Percentiles rank a stretch among this genome's conserved stretches.
Evolutionary conservation across 2,888 invertebrate genomes (phyloP).

Genomic region (Phoronis australis): DNA sequence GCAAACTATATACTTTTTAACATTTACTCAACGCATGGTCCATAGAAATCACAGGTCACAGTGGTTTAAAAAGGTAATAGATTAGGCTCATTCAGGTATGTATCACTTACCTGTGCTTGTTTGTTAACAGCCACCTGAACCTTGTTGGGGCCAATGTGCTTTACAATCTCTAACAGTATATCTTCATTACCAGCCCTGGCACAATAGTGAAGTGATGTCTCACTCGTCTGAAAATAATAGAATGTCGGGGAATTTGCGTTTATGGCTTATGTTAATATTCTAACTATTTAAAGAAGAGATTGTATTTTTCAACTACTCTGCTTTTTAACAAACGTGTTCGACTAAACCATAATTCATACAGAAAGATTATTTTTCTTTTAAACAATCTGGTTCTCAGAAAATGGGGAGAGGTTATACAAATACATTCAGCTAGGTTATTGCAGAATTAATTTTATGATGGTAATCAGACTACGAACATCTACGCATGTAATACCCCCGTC

Average conservation of each 20-base stretch:
- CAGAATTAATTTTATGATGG: too few relatives aligned
- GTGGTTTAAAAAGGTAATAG: too few relatives aligned
- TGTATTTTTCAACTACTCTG: background rate
- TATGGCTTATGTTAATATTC: background rate
- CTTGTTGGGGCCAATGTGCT: constrained; percentile 80
- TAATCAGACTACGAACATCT: too few relatives aligned
- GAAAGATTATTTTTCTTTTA: background rate
- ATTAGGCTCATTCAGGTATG: too few relatives aligned
- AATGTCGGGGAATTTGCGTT: background rate
- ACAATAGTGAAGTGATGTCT: constrained; percentile 93
- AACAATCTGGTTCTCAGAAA: too few relatives aligned
- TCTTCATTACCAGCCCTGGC: constrained; percentile 94
- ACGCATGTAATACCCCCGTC: too few relatives aligned
- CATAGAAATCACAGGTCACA: too few relatives aligned
- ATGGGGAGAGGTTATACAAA: too few relatives aligned
- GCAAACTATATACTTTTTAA: too few relatives aligned
- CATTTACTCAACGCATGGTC: too few relatives aligned
- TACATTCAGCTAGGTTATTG: too few relatives aligned
- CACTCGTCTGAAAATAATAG: constrained; percentile 64
- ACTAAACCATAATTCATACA: background rate
- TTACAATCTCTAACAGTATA: constrained; percentile 87
- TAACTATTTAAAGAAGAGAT: background rate
- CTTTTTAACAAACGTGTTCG: background rate
- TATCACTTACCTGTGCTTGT: constrained; percentile 75
- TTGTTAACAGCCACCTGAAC: constrained; percentile 91